Evolutionary conservation across 2,797 vertebrate species (phyloP), one percentile per base, ranked within the genome.

Genomic region (Lemur catta): DNA sequence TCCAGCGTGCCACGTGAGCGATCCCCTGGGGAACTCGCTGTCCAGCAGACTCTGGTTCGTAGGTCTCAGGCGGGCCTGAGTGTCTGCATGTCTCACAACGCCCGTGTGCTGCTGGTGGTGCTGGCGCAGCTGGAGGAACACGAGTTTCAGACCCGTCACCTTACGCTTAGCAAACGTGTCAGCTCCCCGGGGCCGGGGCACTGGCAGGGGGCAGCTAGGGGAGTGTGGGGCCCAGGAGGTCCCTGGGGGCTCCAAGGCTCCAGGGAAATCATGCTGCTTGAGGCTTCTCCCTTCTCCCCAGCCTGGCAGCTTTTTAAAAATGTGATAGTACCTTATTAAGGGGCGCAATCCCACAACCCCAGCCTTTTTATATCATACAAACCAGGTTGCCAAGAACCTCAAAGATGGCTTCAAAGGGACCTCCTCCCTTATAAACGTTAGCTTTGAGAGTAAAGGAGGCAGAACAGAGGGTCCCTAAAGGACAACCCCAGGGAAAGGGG

Each of bases 1-100:
- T 24, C 52, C 0, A 2, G 17, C 0, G 4, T n/a, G 43, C 4
- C 33, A 5, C 7, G 6, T 6, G 4, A 7, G 30, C 5, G 0
- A 2, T 63, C 8, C 5, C 46, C 59, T 15, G 38, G 61, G 63
- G n/a, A 63, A 14, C 69, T 30, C n/a, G 24, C 30, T 88, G 35
- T 46, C 69, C 91, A 28, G 38, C 22, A 6, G 50, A 52, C 11
- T 20, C 48, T 41, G 89, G 24, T 46, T 33, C 33, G 87, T 7
- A 38, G 55, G 33, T 38, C 89, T 48, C 13, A 4, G 38, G 38
- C 12, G 4, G n/a, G 14, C 75, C 26, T 0, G 3, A 50, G 50
- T 0, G 22, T 78, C 57, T 79, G 57, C 11, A 10, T 69, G 46
- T 85, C 72, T 71, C 50, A 79, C 65, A 67, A n/a, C 61, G 52